Percentiles rank a stretch among this genome's conserved stretches.
These are phyloP conservation scores for Siniperca knerii DNA, from an alignment of 2,113 vertebrate genomes.

Conservation along the genomic window DNA sequence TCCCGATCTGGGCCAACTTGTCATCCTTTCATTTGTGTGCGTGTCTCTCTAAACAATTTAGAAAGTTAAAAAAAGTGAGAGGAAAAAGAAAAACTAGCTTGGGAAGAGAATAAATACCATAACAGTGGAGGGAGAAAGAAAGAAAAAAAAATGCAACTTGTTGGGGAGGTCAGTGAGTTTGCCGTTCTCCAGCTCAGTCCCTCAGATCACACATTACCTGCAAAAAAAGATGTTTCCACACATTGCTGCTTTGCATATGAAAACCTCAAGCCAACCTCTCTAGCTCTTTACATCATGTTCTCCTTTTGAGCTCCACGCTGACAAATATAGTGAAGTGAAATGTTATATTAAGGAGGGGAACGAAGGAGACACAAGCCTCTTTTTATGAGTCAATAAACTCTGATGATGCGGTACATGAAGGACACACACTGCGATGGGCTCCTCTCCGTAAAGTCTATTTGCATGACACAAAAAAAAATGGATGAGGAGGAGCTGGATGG, in stretches of 20 bases:
- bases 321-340: constrained; percentile 35
- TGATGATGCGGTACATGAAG: constrained; percentile 36
- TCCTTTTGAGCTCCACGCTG: constrained; percentile 23
- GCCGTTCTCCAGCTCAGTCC: neutral
- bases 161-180: neutral
- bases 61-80: neutral
- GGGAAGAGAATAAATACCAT: neutral
- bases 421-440: constrained; percentile 33
- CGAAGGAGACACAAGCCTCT: constrained; percentile 1
- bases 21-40: neutral
- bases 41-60: neutral
- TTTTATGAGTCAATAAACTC: constrained; percentile 42
- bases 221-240: constrained; percentile 10
- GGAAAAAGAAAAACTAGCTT: neutral
- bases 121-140: neutral
- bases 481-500: constrained; percentile 34
- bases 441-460: constrained; percentile 32
- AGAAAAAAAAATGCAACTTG: neutral
- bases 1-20: neutral
- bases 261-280: constrained; percentile 8
- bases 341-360: constrained; percentile 28
- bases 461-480: constrained; percentile 22
- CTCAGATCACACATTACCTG: neutral
- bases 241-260: constrained; percentile 25
- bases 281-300: constrained; percentile 23